A percentile compares a stretch with the other conserved stretches of the same genome.
These are phyloP conservation scores for Desmodus rotundus DNA, from an alignment of 2,113 vertebrate species.

Conservation along the genomic window DNA sequence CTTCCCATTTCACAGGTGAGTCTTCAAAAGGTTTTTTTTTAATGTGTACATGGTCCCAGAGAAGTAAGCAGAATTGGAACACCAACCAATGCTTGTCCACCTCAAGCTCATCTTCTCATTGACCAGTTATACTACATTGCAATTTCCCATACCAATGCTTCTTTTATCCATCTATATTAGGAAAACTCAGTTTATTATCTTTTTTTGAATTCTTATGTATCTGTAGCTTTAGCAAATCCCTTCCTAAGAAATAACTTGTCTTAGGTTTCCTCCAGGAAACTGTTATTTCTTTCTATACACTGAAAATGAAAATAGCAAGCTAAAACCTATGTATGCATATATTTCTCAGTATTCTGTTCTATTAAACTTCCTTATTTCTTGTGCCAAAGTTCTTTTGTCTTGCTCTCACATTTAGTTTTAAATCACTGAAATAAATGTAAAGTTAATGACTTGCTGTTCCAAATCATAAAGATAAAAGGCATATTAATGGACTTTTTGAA, in stretches of 20 bases:
- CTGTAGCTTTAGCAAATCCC: not conserved
- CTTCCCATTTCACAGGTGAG: not conserved
- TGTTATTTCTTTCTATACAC: not conserved
- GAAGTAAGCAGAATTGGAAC: not conserved
- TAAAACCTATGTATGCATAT: not conserved
- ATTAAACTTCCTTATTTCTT: not conserved
- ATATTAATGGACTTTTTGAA: conserved; percentile 65
- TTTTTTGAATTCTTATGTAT: not conserved
- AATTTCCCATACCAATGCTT: too few relatives aligned
- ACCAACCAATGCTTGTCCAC: not conserved
- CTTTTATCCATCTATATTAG: not conserved
- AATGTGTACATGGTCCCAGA: accelerated
- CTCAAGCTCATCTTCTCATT: not conserved
- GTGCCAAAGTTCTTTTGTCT: conserved; percentile 17
- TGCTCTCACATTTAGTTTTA: conserved; percentile 13
- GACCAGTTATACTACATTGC: not conserved
- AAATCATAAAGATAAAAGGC: conserved; percentile 65
- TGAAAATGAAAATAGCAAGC: not conserved
- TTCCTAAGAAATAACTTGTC: not conserved
- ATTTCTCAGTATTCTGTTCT: not conserved
- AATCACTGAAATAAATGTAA: conserved; percentile 54
- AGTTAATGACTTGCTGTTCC: conserved; percentile 50
- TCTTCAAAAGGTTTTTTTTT: not conserved
- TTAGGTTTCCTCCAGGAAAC: not conserved
- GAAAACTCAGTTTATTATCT: not conserved